Evolutionary conservation across 2,888 invertebrate species (phyloP), one percentile per base, ranked within the genome.

Genomic region (Melipona beecheii): DNA sequence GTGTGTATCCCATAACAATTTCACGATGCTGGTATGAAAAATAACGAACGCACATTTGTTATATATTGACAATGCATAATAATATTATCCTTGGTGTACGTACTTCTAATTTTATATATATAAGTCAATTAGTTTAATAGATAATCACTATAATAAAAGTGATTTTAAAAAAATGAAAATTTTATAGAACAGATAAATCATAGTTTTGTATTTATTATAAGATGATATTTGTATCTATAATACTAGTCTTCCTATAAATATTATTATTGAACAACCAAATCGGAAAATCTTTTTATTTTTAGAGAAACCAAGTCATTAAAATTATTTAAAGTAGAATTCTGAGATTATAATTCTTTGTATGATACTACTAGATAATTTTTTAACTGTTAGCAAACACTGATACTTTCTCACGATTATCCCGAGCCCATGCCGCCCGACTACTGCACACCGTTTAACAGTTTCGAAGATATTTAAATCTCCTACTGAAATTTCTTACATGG

Each of bases 391-490:
- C 58, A 49, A 73, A 19, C 72, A 69, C 75, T 62, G 52, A 49
- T 62, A 79, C 60, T 79, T 78, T 78, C 74, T 81, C 78, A 76
- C 76, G 73, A 66, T 60, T 72, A 66, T 70, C 62, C 71, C 62
- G 72, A 75, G 62, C 60, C 58, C 71, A 75, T 78, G 49, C 72
- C 78, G 75, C 19, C 52, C 65, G 65, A 72, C 80, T 69, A 86
- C 86, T 81, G 77, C 65, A 62, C 66, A 68, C 75, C 62, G 79
- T 81, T 81, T 75, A 81, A 86, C 76, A 84, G 84, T 87, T 82
- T 81, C 86, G 69, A 80, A 82, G 82, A 86, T 87, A 84, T 87
- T 87, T 86, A 82, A 87, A 86, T 81, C 81, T 64, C 72, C 43
- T 77, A 66, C 77, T 71, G 71, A 72, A 71, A 83, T 66, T 72